Evolutionary conservation across 2,797 vertebrate genomes (phyloP), one percentile per base, ranked within the genome.

Genomic region (Micrastur ruficollis): DNA sequence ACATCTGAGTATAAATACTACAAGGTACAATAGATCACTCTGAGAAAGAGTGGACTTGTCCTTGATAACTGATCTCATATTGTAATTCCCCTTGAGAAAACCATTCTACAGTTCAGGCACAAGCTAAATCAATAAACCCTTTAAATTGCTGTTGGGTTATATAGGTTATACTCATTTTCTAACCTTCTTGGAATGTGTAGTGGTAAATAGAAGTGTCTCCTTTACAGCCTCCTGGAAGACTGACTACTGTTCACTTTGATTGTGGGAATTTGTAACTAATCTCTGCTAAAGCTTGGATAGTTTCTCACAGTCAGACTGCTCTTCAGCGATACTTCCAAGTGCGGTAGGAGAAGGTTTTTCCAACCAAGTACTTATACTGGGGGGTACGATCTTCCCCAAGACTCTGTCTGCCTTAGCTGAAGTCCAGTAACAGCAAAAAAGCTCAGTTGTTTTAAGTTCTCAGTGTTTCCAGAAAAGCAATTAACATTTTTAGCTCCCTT

Each of bases 21-120:
- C 31, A 31, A 47, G 40, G 42, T 20, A 83, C 82, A 82, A 67
- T 36, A 46, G 12, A 31, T 70, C 31, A 58, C n/a, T 81, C 36
- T 74, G 40, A 11, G 63, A 72, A 90, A 61, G 46, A 72, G 25
- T 18, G 50, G 62, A 86, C 34, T 81, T 90, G 73, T 81, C 84
- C 80, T 96, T 84, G 78, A 36, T 91, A 83, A 90, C 68, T 67
- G 74, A 84, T 95, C 89, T 94, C 32, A 34, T 91, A 65, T 62
- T 91, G n/a, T 90, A 91, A 93, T 90, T 88, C 89, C 75, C 72
- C 86, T 88, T 61, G 81, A 97, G 94, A 97, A 97, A 97, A 93
- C 53, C 83, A 52, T 49, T 61, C 56, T 81, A 7, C 59, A 74
- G 42, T 80, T 95, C 79, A 94, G 36, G 47, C 73, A 62, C 50